A percentile compares a stretch with the other conserved stretches of the same genome.
These are phyloP conservation scores for Hyposoter didymator DNA, from an alignment of 2,888 invertebrate species.

Conservation along the genomic window DNA sequence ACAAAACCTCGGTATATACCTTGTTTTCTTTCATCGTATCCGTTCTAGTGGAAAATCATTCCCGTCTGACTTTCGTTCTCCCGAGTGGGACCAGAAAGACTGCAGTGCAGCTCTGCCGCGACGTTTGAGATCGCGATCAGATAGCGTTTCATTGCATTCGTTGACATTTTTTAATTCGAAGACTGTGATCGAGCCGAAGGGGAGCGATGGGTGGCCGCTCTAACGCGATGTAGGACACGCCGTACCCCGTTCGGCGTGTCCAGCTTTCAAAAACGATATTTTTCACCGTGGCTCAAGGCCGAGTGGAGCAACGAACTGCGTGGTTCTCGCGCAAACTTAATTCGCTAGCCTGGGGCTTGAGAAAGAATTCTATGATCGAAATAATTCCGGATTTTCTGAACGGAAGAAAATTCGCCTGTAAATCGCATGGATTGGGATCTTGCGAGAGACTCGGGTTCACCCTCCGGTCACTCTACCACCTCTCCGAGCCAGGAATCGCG, in stretches of 20 bases:
- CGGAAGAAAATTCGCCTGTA: background rate
- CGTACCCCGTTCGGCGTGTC: background rate
- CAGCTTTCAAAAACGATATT: conserved; percentile 2
- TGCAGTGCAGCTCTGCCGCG: conserved; percentile 7
- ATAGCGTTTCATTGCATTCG: conserved; percentile 50
- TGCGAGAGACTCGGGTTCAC: background rate
- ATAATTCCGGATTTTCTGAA: background rate
- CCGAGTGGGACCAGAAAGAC: conserved; percentile 47
- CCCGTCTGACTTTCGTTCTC: conserved; percentile 30
- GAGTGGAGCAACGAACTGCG: background rate
- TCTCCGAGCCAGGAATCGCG: background rate
- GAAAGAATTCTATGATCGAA: background rate
- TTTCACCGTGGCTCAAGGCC: background rate
- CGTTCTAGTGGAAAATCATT: conserved; percentile 62
- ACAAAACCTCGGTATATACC: conserved; percentile 25
- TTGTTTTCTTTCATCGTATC: conserved; percentile 55
- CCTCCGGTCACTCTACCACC: background rate
- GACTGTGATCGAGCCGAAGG: background rate
- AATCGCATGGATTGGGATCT: background rate
- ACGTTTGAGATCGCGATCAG: conserved; percentile 33
- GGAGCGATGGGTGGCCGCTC: background rate
- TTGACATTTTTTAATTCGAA: conserved; percentile 34
- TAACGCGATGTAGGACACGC: background rate
- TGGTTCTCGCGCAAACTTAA: background rate
- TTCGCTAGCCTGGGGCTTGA: background rate